Evolutionary conservation across 2,797 vertebrate species (phyloP).

Genomic region (Argentina silus): DNA sequence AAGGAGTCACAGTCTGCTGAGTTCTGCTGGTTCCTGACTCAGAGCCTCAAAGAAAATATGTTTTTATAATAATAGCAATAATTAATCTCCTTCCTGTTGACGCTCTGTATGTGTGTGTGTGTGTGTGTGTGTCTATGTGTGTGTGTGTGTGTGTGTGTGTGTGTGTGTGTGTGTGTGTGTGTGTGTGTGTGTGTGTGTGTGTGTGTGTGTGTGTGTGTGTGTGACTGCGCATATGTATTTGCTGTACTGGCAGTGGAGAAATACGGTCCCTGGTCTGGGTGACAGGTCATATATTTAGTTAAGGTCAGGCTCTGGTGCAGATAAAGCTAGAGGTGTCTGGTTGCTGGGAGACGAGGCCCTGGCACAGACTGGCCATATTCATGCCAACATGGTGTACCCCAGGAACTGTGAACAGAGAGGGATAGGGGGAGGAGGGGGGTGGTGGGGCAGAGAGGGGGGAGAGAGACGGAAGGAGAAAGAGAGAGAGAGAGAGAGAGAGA

Average conservation of each 20-base stretch:
- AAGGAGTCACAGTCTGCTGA: not conserved
- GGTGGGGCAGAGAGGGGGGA: not conserved
- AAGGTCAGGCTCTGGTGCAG: conserved; percentile 62
- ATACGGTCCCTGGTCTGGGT: conserved; percentile 32
- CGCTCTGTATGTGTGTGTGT: conserved; percentile 8
- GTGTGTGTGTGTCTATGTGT: not conserved
- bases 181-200: not conserved
- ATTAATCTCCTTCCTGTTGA: conserved; percentile 34
- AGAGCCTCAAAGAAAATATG: conserved; percentile 24
- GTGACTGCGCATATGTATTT: conserved; percentile 14
- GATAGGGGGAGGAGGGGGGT: not conserved
- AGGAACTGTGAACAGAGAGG: conserved; percentile 46
- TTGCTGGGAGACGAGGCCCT: conserved; percentile 56
- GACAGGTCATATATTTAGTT: conserved; percentile 62
- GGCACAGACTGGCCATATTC: conserved; percentile 55
- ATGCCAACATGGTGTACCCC: conserved; percentile 63
- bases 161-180: not conserved
- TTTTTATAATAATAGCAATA: conserved; percentile 32
- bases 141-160: conserved; percentile 8
- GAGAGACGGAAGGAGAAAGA: conserved; percentile 39
- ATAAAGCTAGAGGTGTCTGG: conserved; percentile 58
- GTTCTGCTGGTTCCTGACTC: not conserved
- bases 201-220: conserved; percentile 18
- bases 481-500: conserved; percentile 20
- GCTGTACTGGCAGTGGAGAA: conserved; percentile 33